Conservation (phyloP, 1,140 invertebrate genomes). For the Littorina saxatilis region DNA sequence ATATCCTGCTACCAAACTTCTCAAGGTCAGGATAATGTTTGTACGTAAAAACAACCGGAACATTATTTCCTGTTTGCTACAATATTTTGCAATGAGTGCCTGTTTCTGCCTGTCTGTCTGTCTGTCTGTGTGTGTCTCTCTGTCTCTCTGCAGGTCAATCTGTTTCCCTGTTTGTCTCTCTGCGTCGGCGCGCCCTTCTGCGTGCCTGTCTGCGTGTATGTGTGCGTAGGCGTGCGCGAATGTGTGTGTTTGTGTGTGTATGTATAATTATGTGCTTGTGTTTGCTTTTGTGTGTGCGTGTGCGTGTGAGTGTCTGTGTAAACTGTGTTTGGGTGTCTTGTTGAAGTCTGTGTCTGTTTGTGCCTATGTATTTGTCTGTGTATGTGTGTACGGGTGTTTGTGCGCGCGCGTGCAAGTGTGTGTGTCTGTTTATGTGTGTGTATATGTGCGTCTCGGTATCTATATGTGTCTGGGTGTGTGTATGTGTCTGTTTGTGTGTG, state of each 20-base stretch:
- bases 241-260: neutral
- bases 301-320: neutral
- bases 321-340: too few relatives aligned
- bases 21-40: too few relatives aligned
- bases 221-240: neutral
- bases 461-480: too few relatives aligned
- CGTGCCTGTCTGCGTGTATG: neutral
- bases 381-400: neutral
- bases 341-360: neutral
- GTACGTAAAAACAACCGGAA: too few relatives aligned
- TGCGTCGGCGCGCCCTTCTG: neutral
- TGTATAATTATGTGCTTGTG: neutral
- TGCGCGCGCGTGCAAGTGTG: too few relatives aligned
- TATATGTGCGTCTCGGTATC: too few relatives aligned
- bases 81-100: neutral
- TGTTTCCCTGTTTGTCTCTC: neutral
- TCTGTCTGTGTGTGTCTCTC: neutral
- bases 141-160: neutral
- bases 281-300: neutral
- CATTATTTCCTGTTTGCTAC: neutral
- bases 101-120: too few relatives aligned
- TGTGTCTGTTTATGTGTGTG: too few relatives aligned
- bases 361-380: neutral
- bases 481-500: too few relatives aligned
- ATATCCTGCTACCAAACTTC: neutral